Evolutionary conservation across 1,140 invertebrate species (phyloP).

Genomic region (Leptinotarsa undecemlineata): DNA sequence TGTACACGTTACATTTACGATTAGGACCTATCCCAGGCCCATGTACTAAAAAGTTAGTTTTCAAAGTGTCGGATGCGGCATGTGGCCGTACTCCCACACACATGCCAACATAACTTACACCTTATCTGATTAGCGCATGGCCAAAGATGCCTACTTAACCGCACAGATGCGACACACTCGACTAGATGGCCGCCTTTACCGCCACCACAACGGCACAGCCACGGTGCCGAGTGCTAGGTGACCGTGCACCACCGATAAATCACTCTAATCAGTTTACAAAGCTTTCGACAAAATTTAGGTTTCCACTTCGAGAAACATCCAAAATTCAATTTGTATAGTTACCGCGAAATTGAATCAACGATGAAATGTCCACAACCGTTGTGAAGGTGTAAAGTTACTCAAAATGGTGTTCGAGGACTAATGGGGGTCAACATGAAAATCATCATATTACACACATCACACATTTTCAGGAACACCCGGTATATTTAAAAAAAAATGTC

Average conservation of each 20-base stretch:
- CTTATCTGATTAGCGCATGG: slow-evolving; percentile 29
- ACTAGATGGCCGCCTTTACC: not conserved
- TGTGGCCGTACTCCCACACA: slow-evolving; percentile 29
- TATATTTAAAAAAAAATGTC: too few species aligned
- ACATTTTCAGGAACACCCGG: too few species aligned
- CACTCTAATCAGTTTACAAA: slow-evolving; percentile 16
- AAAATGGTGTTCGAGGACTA: too few species aligned
- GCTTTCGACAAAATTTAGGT: not conserved
- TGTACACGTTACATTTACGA: too few species aligned
- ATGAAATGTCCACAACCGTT: too few species aligned
- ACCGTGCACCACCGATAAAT: not conserved
- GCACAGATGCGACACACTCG: slow-evolving; percentile 27
- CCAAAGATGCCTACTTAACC: slow-evolving; percentile 29
- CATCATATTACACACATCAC: too few species aligned
- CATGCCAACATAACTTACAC: slow-evolving; percentile 30
- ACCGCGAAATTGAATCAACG: not conserved
- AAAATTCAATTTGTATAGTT: not conserved
- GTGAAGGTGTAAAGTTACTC: too few species aligned
- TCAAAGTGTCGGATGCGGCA: slow-evolving; percentile 29
- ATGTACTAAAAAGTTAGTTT: not conserved
- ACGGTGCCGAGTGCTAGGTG: not conserved
- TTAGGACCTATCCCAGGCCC: not conserved
- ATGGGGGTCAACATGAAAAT: too few species aligned
- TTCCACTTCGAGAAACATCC: not conserved
- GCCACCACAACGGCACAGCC: not conserved